Base-by-base conservation (phyloP, 2,113 vertebrate genomes). In the Deroptyus accipitrinus region DNA sequence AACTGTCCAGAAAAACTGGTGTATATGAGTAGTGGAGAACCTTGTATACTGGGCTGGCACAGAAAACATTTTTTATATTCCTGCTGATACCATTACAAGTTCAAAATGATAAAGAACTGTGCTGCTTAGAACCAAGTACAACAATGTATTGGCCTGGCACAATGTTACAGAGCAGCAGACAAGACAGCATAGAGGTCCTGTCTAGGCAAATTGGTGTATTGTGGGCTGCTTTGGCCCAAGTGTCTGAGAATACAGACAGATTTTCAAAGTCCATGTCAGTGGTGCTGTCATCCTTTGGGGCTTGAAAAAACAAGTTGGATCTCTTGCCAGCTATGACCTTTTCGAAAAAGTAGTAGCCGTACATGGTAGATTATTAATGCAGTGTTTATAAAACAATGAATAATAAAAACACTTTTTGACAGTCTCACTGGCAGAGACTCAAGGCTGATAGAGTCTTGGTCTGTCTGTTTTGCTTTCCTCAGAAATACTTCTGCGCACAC, bases 131-230 rank as follows among this genome's bases (percentile, higher is more conserved):
- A 41, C 7, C 4, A 67, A 67, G 31, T 44, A 17, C 31, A 77
- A 17, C 46, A 20, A 6, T 67, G 4, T 51, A 3, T 62, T 77
- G 41, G 16, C 46, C 27, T 70, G 46, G 59, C 86, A 37, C 24
- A 37, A 31, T 77, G 28, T 4, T 69, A n/a, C 33, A 81, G 49
- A 70, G 49, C 52, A 73, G 66, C 17, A 23, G 59, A 10, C 30
- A 37, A 64, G 62, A 6, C 9, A 52, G 22, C 0, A 0, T 20
- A 52, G 49, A 52, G 49, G 13, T 75, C n/a, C 25, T 33, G 0
- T 52, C 4, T 51, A 33, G 42, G 54, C 42, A 25, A 42, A 5
- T 4, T 42, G 46, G 35, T 49, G 13, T 59, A 10, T 41, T 27
- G 13, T 66, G 51, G 39, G 57, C 57, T 59, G 24, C 48, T 5